These are phyloP conservation scores for Gallinago solitaria DNA, from an alignment of 2,797 vertebrate species.

Conservation along the genomic window DNA sequence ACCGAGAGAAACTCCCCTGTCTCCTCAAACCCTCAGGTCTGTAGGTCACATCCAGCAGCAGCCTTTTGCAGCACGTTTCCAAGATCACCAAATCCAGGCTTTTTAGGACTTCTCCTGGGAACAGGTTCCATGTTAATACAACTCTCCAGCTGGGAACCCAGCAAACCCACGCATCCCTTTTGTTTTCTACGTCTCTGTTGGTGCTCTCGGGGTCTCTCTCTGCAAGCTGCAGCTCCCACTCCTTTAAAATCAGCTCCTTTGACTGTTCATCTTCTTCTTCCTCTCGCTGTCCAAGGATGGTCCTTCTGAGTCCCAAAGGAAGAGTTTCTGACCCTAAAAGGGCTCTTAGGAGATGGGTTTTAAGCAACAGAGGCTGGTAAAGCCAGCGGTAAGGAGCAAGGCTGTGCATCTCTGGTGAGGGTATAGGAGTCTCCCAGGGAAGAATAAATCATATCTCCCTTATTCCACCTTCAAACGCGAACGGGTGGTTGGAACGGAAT, in stretches of 20 bases:
- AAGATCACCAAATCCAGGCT: neutral
- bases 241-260: neutral
- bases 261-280: neutral
- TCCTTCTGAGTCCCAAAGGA: neutral
- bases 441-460: neutral
- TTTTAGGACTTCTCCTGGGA: neutral
- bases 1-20: neutral
- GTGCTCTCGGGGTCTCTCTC: neutral
- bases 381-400: neutral
- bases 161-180: accelerated
- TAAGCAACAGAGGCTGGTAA: neutral
- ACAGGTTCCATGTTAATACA: neutral
- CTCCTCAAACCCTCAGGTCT: neutral
- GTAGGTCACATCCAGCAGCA: neutral
- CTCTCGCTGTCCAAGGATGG: neutral
- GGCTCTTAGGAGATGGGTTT: neutral
- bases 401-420: neutral
- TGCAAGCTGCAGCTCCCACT: neutral
- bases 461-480: neutral
- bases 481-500: neutral
- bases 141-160: neutral
- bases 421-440: neutral
- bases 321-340: neutral
- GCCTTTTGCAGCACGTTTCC: neutral
- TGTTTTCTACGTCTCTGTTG: neutral